These are phyloP conservation scores for Epizoanthus ramosus DNA, from an alignment of 92 coral and sea anemone genomes.

Conservation along the genomic window DNA sequence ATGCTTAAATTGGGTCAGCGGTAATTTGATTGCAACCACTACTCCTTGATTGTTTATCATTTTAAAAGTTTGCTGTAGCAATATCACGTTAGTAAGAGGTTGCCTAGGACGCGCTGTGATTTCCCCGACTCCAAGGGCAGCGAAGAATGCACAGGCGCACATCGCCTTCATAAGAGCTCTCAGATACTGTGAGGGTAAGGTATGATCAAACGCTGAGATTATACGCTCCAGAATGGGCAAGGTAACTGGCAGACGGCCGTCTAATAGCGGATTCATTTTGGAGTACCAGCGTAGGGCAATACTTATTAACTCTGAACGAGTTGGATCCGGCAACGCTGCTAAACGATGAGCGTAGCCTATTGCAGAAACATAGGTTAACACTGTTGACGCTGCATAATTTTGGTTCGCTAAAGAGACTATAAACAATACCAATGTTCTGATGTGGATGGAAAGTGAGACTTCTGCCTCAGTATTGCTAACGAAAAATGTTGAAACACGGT, in stretches of 20 bases:
- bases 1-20: background rate
- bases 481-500: background rate
- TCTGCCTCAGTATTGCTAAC: background rate
- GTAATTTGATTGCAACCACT: background rate
- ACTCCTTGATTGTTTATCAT: background rate
- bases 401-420: conserved; percentile 33
- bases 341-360: conserved; percentile 41
- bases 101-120: conserved; percentile 30
- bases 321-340: background rate
- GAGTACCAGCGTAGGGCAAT: background rate
- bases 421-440: conserved; percentile 36
- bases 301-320: background rate
- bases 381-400: conserved; percentile 41
- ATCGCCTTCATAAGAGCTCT: conserved; percentile 37
- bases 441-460: background rate
- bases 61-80: background rate
- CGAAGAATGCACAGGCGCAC: conserved; percentile 43
- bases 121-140: conserved; percentile 50
- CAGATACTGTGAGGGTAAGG: background rate
- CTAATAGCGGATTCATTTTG: conserved; percentile 18
- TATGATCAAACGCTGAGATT: conserved; percentile 19
- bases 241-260: conserved; percentile 45
- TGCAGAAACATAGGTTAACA: conserved; percentile 28
- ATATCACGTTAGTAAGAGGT: background rate
- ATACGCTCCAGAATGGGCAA: conserved; percentile 46